These are phyloP conservation scores for Danaus chrysippus DNA, from an alignment of 2,888 invertebrate genomes.

Conservation along the genomic window DNA sequence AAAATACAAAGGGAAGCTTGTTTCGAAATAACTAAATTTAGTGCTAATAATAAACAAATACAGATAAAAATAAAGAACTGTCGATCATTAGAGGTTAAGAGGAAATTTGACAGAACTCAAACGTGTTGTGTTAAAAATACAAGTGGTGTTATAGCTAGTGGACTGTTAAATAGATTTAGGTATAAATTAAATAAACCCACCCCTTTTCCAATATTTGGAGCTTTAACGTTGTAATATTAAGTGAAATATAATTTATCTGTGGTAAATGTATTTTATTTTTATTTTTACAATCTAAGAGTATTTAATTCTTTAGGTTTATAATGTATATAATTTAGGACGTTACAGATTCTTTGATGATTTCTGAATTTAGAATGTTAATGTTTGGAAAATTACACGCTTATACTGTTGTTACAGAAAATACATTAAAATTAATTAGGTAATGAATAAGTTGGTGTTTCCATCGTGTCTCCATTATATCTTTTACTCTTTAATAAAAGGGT, in stretches of 20 bases:
- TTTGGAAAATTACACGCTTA: no score
- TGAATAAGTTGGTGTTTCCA: no score
- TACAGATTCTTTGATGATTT: background rate
- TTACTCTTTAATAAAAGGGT: no score
- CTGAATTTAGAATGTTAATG: no score
- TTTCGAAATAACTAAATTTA: conserved; percentile 57
- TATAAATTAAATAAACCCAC: conserved; percentile 57
- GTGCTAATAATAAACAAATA: conserved; percentile 41
- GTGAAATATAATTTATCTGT: conserved; percentile 31
- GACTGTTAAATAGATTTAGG: conserved; percentile 65
- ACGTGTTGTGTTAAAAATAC: conserved; percentile 28
- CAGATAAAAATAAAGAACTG: conserved; percentile 60
- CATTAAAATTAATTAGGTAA: no score
- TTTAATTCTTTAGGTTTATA: background rate
- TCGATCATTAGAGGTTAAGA: conserved; percentile 42
- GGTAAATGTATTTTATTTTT: conserved; percentile 17
- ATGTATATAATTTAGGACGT: background rate
- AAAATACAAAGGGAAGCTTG: conserved; percentile 47
- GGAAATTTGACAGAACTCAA: conserved; percentile 33
- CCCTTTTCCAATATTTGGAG: conserved; percentile 63
- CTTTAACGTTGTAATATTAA: conserved; percentile 42
- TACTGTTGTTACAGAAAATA: no score
- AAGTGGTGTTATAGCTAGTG: conserved; percentile 54
- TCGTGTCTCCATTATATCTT: no score
- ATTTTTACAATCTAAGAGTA: conserved; percentile 1